Conservation (phyloP, 2,797 vertebrate species). For the Carapus acus region DNA sequence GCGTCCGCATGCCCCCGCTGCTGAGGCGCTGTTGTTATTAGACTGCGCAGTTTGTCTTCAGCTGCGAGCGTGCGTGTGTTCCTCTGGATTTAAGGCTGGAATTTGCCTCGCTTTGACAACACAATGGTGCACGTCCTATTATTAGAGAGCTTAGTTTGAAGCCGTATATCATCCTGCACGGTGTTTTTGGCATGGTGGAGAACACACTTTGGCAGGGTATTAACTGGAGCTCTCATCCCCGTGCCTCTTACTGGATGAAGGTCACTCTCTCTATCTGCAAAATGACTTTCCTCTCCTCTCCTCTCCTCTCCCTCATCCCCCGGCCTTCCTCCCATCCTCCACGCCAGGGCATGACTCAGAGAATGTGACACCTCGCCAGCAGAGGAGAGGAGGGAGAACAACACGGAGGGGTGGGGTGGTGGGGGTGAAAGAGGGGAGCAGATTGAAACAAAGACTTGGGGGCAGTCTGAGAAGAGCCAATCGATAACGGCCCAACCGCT, state of each 20-base stretch:
- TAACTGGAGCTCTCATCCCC: constrained; percentile 69
- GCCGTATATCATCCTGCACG: constrained; percentile 59
- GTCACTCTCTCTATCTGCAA: constrained; percentile 68
- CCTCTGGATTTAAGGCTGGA: constrained; percentile 24
- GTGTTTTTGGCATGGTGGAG: constrained; percentile 55
- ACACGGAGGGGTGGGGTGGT: constrained; percentile 1
- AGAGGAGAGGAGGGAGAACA: constrained; percentile 32
- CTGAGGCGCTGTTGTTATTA: constrained; percentile 24
- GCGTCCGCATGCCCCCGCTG: constrained; percentile 16
- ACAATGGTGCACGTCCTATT: constrained; percentile 49
- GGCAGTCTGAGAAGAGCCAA: constrained; percentile 39
- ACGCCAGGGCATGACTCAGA: constrained; percentile 69
- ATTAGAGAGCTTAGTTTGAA: constrained; percentile 52
- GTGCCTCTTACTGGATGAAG: constrained; percentile 66
- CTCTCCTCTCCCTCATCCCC: constrained; percentile 65
- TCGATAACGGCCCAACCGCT: constrained; percentile 53
- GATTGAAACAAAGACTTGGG: constrained; percentile 42
- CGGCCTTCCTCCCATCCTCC: constrained; percentile 61
- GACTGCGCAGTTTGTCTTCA: constrained; percentile 24
- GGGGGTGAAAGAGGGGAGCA: constrained; percentile 24
- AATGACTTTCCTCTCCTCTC: constrained; percentile 65
- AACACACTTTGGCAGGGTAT: constrained; percentile 66
- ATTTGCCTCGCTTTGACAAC: constrained; percentile 43
- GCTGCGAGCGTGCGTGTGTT: constrained; percentile 38
- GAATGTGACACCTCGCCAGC: constrained; percentile 65